phyloP scores from a whole-genome alignment of 1,140 invertebrate genomes.

The Drosophila tropicalis region DNA sequence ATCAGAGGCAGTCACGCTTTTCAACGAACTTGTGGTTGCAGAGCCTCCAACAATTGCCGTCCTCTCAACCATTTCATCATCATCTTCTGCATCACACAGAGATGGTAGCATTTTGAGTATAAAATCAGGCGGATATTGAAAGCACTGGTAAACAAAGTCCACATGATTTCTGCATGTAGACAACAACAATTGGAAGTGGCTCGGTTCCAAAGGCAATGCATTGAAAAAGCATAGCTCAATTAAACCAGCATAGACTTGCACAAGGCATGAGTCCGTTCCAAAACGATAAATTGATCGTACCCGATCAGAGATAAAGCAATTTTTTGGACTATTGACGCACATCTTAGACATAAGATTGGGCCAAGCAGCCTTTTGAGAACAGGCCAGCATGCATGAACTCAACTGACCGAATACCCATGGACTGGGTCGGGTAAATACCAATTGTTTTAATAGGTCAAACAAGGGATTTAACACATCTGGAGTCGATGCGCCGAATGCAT shows the following conservation, averaged over 20 bases:
- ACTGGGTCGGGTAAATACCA: conserved; percentile 69
- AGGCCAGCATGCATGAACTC: conserved; percentile 57
- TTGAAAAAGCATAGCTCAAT: conserved; percentile 67
- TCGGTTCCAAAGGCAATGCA: conserved; percentile 33
- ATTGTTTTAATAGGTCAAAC: conserved; percentile 61
- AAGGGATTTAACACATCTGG: conserved; percentile 17
- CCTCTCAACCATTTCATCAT: conserved; percentile 52
- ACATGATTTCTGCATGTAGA: conserved; percentile 66
- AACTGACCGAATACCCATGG: conserved; percentile 68
- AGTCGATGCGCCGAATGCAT: conserved; percentile 28
- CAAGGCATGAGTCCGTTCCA: conserved; percentile 62
- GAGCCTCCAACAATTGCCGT: background rate
- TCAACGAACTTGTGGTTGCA: conserved; percentile 2
- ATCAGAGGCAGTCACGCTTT: background rate
- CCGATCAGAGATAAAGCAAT: conserved; percentile 64
- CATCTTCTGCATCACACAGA: conserved; percentile 51
- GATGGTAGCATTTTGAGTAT: conserved; percentile 59
- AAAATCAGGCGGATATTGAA: conserved; percentile 65
- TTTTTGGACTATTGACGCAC: conserved; percentile 58
- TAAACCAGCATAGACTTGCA: conserved; percentile 73
- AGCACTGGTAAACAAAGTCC: conserved; percentile 68
- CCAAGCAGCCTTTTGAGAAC: conserved; percentile 18
- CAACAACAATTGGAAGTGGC: conserved; percentile 61
- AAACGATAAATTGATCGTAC: conserved; percentile 69
- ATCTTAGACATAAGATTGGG: conserved; percentile 42